Conservation (phyloP, 1,140 invertebrate genomes). For the Lethrus apterus region DNA sequence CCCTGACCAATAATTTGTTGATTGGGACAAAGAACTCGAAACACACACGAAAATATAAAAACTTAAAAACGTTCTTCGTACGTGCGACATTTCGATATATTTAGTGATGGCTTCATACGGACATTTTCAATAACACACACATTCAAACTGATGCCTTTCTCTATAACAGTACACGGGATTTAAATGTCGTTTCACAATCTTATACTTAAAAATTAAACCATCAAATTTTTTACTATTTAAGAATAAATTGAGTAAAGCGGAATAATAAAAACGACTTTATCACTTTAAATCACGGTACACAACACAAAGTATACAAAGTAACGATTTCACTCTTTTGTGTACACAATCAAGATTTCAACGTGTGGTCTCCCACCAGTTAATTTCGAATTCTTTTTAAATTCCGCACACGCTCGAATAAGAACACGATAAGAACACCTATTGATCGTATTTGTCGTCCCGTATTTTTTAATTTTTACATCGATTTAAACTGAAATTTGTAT, state of each 20-base stretch:
- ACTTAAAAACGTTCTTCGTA: neutral
- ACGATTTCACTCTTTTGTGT: neutral
- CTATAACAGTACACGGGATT: too few species aligned
- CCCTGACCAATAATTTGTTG: neutral
- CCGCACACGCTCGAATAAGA: too few species aligned
- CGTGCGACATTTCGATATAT: too few species aligned
- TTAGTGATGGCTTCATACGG: too few species aligned
- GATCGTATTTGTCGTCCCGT: neutral
- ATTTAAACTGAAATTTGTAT: slow-evolving; percentile 14
- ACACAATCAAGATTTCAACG: neutral
- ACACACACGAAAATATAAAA: neutral
- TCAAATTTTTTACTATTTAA: neutral
- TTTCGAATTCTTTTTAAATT: too few species aligned
- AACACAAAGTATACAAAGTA: neutral
- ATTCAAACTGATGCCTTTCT: too few species aligned
- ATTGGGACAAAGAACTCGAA: neutral
- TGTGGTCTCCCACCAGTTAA: slow-evolving; percentile 2
- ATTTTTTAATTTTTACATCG: slow-evolving; percentile 7
- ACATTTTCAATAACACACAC: too few species aligned
- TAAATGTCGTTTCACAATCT: slow-evolving; percentile 9
- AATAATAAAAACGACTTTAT: too few species aligned
- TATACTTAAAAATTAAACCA: neutral
- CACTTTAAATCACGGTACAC: neutral
- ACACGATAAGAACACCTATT: neutral
- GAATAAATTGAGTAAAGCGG: neutral